Conservation (phyloP, 2,797 vertebrate genomes). For the Poeciliopsis gracilis region DNA sequence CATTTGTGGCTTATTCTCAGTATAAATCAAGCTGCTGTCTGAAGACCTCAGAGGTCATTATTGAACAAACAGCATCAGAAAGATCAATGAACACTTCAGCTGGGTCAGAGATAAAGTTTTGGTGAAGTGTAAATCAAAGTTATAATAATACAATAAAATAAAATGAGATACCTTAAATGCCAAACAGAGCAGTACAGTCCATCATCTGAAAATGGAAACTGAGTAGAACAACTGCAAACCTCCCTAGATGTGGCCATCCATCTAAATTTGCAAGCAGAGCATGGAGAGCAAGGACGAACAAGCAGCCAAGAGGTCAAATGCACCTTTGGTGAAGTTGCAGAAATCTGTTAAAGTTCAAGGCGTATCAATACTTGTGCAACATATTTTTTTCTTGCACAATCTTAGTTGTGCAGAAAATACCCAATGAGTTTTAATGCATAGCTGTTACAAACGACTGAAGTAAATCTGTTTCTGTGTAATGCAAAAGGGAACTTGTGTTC, state of each 20-base stretch:
- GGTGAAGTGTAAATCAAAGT: neutral
- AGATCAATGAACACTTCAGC: neutral
- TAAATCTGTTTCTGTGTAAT: neutral
- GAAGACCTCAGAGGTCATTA: neutral
- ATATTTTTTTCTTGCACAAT: too few species aligned
- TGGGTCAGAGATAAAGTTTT: neutral
- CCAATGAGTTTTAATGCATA: neutral
- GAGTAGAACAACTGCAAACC: neutral
- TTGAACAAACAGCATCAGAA: neutral
- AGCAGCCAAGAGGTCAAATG: neutral
- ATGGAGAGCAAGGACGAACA: neutral
- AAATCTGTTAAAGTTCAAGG: neutral
- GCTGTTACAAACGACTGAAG: neutral
- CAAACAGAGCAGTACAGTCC: neutral
- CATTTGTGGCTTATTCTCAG: neutral
- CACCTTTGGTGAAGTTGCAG: neutral
- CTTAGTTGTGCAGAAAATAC: neutral
- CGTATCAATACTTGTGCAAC: neutral
- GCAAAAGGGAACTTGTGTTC: neutral
- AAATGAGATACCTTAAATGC: neutral
- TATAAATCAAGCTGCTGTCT: neutral
- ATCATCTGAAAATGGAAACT: neutral
- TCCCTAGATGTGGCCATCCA: neutral
- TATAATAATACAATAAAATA: constrained; percentile 1
- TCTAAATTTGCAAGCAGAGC: neutral